These are phyloP conservation scores for Porites evermanni DNA, from an alignment of 92 coral and sea anemone species.

Conservation along the genomic window DNA sequence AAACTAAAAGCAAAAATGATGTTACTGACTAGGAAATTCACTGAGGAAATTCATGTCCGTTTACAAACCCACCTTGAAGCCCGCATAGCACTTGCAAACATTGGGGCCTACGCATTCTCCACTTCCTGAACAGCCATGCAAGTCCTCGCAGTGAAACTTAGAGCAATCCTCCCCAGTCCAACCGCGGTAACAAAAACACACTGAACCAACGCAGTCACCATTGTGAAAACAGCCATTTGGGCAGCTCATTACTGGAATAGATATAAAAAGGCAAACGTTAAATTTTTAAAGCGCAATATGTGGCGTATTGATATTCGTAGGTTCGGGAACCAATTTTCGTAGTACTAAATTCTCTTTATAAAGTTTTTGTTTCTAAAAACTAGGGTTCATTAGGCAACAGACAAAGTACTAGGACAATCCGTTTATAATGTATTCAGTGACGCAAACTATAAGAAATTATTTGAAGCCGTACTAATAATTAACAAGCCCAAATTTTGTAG, in stretches of 20 bases:
- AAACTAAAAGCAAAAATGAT: slow-evolving; percentile 5
- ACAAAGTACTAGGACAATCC: not conserved
- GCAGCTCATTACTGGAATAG: slow-evolving; percentile 59
- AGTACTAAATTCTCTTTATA: too few relatives aligned
- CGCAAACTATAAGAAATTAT: not conserved
- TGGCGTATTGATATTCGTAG: not conserved
- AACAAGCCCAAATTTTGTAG: slow-evolving; percentile 10
- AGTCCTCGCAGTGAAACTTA: slow-evolving; percentile 61
- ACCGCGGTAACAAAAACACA: slow-evolving; percentile 76
- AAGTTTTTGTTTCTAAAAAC: not conserved
- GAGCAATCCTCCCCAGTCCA: slow-evolving; percentile 78
- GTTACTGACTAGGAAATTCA: slow-evolving; percentile 6
- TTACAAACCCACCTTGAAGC: slow-evolving; percentile 47
- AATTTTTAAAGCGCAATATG: not conserved
- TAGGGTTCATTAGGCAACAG: not conserved
- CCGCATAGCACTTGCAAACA: slow-evolving; percentile 61
- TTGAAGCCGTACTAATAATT: not conserved
- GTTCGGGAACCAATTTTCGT: too few relatives aligned
- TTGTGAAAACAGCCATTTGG: slow-evolving; percentile 74
- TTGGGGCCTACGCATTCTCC: slow-evolving; percentile 76
- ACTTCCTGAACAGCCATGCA: slow-evolving; percentile 67
- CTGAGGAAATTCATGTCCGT: slow-evolving; percentile 1
- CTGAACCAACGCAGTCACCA: slow-evolving; percentile 70
- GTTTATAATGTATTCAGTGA: slow-evolving; percentile 1
- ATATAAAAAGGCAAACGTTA: too few relatives aligned